Conservation (phyloP, 2,113 vertebrate genomes). For the Misgurnus anguillicaudatus region DNA sequence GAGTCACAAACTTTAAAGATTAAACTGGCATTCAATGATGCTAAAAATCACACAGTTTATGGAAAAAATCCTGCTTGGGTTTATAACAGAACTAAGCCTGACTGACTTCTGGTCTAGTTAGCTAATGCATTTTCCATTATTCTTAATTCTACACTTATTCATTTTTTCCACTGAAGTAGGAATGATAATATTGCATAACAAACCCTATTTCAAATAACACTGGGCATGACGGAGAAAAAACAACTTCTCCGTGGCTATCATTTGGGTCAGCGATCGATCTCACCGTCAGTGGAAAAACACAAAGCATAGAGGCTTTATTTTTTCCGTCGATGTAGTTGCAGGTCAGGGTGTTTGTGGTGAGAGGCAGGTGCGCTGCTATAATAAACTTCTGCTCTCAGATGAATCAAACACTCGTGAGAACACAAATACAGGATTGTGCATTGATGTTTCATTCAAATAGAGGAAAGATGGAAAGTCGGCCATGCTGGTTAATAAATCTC, state of each 20-base stretch:
- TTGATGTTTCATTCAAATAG: too few species aligned
- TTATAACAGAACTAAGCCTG: background rate
- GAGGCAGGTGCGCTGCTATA: conserved; percentile 30
- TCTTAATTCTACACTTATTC: conserved; percentile 24
- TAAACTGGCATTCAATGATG: too few species aligned
- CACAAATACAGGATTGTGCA: too few species aligned
- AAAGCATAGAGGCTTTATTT: background rate
- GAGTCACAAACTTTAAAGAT: too few species aligned
- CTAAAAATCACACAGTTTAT: too few species aligned
- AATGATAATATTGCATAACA: background rate
- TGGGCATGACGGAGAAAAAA: background rate
- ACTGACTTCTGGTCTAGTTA: conserved; percentile 3
- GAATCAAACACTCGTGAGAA: background rate
- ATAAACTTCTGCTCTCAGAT: background rate
- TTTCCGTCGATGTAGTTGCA: conserved; percentile 25
- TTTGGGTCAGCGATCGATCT: background rate
- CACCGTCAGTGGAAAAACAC: conserved; percentile 24
- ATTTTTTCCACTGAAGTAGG: conserved; percentile 3
- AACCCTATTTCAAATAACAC: conserved; percentile 47
- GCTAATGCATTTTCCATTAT: background rate
- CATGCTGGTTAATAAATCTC: background rate
- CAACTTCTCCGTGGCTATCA: background rate
- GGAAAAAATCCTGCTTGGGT: background rate
- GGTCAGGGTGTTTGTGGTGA: conserved; percentile 28
- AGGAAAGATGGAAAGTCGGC: background rate